Evolutionary conservation across 2,797 vertebrate genomes (phyloP).

Genomic region (Ptychobarbus kaznakovi): DNA sequence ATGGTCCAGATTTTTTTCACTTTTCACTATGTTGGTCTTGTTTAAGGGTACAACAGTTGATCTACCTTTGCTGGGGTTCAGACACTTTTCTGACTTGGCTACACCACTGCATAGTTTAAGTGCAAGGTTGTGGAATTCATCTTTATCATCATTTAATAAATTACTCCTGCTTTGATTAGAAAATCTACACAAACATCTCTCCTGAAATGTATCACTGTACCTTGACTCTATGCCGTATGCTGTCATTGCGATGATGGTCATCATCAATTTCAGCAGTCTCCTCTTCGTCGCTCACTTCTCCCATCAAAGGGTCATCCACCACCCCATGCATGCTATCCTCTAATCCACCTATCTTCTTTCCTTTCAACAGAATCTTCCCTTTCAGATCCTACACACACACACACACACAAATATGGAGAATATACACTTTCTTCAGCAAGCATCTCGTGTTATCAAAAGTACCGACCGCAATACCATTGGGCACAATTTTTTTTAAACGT

Average conservation of each 20-base stretch:
- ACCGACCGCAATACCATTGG: background rate
- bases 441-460: background rate
- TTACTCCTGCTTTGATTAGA: background rate
- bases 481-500: background rate
- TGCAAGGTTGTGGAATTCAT: background rate
- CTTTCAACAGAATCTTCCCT: conserved; percentile 90
- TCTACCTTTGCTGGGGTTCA: background rate
- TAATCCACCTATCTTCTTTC: conserved; percentile 86
- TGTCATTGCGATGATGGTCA: conserved; percentile 73
- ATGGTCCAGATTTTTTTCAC: too few species aligned
- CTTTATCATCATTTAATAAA: background rate
- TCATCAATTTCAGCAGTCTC: conserved; percentile 78
- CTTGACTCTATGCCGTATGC: conserved; percentile 75
- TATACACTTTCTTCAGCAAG: background rate
- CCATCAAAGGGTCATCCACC: conserved; percentile 73
- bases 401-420: conserved; percentile 12
- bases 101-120: too few species aligned
- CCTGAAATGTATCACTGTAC: conserved; percentile 54
- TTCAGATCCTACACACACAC: conserved; percentile 81
- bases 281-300: conserved; percentile 82
- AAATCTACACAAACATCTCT: background rate
- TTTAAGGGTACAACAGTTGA: background rate
- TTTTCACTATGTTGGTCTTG: background rate
- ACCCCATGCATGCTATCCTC: conserved; percentile 78
- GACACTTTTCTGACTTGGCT: too few species aligned